Base-by-base conservation (phyloP, 1,140 invertebrate genomes). In the Contarinia nasturtii region DNA sequence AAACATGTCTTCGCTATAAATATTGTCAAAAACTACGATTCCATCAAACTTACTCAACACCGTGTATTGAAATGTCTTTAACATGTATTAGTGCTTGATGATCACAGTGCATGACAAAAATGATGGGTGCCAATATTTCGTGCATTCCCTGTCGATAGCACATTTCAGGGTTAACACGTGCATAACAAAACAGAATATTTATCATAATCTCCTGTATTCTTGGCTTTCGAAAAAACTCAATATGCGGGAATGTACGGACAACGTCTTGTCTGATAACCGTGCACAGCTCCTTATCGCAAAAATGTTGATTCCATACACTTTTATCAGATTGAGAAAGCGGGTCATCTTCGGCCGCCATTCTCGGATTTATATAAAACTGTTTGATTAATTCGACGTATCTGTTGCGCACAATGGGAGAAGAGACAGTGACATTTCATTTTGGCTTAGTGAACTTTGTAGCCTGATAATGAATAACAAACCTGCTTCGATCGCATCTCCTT, bases 61-160 rank as follows among this genome's bases (percentile, higher is more conserved):
- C 5, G 17, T 52, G 7, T 47, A 58, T 52, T 12, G 57, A 52
- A 21, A 63, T 48, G 42, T 64, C 61, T 7, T 45, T 55, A 36
- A 57, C 59, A 52, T 69, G 65, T 46, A 66, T 46, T 42, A 79
- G 72, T 0, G 78, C 73, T 56, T 80, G 73, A 50, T 78, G 76
- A 63, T 86, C 83, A 54, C 69, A 73, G 55, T 80, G 74, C 18
- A 86, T 61, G 5, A 85, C 79, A 59, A 80, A 83, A 34, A 86
- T 65, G 36, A 86, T 58, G 0, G 83, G 82, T 7, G 82, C 83
- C 44, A 86, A 61, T 45, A 86, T 70, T 60, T 86, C 83, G 62
- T 86, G 82, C 83, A 86, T 86, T n/a, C 83, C 83, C 69, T 86
- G 83, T 50, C 78, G 65, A 57, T 86, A 86, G 20, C 78, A 79